These are phyloP conservation scores for Labeo catla DNA, from an alignment of 2,113 vertebrate species.

Conservation along the genomic window DNA sequence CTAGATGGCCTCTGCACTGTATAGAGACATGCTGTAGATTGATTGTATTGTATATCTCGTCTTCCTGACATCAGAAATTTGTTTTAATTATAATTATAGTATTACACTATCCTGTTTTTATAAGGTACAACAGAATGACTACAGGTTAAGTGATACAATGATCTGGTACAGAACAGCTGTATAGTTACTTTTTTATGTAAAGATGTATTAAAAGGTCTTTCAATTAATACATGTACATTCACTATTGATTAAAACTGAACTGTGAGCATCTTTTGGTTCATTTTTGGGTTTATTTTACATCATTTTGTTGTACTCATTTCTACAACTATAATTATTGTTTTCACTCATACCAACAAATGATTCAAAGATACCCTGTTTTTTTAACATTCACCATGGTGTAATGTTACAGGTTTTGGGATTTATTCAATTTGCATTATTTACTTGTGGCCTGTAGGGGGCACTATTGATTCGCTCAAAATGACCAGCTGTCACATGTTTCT, in stretches of 20 bases:
- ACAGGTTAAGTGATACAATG: slow-evolving; percentile 7
- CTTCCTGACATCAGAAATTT: slow-evolving; percentile 69
- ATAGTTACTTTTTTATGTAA: slow-evolving; percentile 52
- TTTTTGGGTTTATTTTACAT: background rate
- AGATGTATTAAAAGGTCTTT: slow-evolving; percentile 58
- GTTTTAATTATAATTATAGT: slow-evolving; percentile 88
- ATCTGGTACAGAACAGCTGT: slow-evolving; percentile 59
- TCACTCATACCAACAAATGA: background rate
- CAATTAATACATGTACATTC: slow-evolving; percentile 63
- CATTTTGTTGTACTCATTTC: background rate
- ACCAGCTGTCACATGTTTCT: background rate
- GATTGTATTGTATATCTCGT: slow-evolving; percentile 78
- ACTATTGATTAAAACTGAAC: slow-evolving; percentile 60
- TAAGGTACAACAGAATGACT: slow-evolving; percentile 28
- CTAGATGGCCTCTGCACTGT: slow-evolving; percentile 64
- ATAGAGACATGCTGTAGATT: slow-evolving; percentile 76
- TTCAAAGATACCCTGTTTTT: background rate
- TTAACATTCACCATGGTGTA: background rate
- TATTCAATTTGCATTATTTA: background rate
- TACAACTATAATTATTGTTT: background rate
- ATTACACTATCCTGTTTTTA: slow-evolving; percentile 77
- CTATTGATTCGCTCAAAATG: background rate
- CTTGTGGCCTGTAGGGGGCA: background rate
- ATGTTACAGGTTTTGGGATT: background rate
- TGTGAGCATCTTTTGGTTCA: background rate